phyloP scores from a whole-genome alignment of 2,888 invertebrate genomes.

The Coenonympha arcania region DNA sequence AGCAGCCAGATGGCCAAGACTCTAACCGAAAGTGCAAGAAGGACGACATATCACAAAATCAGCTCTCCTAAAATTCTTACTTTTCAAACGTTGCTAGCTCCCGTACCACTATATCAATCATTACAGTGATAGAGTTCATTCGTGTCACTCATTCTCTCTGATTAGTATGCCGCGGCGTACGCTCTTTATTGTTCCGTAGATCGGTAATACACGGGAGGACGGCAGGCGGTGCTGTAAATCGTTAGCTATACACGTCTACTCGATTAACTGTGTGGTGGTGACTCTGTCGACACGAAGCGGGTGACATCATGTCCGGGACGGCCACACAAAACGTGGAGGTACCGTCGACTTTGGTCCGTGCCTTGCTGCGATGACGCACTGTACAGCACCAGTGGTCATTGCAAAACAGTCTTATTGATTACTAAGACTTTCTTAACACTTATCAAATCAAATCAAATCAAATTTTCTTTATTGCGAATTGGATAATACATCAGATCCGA shows the following conservation, averaged over 20 bases:
- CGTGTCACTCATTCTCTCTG: not conserved
- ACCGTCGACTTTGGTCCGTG: slow-evolving; percentile 45
- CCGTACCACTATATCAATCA: too few relatives aligned
- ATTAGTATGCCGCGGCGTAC: slow-evolving; percentile 49
- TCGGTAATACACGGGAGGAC: slow-evolving; percentile 73
- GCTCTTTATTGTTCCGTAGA: slow-evolving; percentile 72
- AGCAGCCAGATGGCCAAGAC: too few relatives aligned
- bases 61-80: too few relatives aligned
- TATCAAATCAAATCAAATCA: too few relatives aligned
- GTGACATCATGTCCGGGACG: slow-evolving; percentile 71
- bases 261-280: slow-evolving; percentile 62
- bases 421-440: too few relatives aligned
- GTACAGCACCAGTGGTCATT: slow-evolving; percentile 24
- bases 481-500: too few relatives aligned
- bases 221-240: slow-evolving; percentile 72
- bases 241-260: slow-evolving; percentile 69
- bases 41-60: too few relatives aligned
- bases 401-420: too few relatives aligned
- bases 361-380: slow-evolving; percentile 58
- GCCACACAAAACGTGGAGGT: slow-evolving; percentile 64
- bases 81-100: too few relatives aligned
- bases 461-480: too few relatives aligned
- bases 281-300: slow-evolving; percentile 57
- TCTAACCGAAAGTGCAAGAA: too few relatives aligned
- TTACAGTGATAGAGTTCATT: not conserved